Percentiles rank a stretch among this genome's conserved stretches.
phyloP scores from a whole-genome alignment of 2,113 vertebrate genomes.

The Phrynosoma platyrhinos region DNA sequence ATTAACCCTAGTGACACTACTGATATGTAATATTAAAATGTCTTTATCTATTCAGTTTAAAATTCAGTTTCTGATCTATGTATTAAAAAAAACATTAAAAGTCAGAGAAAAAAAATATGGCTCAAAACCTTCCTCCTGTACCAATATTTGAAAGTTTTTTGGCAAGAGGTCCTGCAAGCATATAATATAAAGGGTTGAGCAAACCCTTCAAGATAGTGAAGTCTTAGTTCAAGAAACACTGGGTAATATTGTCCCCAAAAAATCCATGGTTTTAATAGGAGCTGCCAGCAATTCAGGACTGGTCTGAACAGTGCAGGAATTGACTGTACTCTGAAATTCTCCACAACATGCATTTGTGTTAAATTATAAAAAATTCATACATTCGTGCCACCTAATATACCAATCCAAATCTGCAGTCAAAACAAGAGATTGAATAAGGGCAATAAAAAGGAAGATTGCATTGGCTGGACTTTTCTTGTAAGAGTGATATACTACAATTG shows the following conservation, averaged over 20 bases:
- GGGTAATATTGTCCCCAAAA: not conserved
- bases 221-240: not conserved
- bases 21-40: not conserved
- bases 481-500: not conserved
- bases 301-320: not conserved
- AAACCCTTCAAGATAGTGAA: not conserved
- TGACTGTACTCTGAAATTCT: too few species aligned
- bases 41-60: not conserved
- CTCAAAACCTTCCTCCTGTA: not conserved
- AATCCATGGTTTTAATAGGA: not conserved
- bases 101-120: not conserved
- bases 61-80: not conserved
- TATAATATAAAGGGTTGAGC: not conserved
- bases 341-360: not conserved
- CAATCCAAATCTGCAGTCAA: not conserved
- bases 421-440: not conserved
- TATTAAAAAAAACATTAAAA: rapidly evolving
- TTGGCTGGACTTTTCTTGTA: not conserved
- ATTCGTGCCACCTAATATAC: not conserved
- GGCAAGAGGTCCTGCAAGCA: not conserved
- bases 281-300: not conserved
- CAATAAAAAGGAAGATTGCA: not conserved
- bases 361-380: not conserved
- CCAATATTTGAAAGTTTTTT: not conserved
- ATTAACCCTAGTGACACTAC: too few species aligned